phyloP scores from a whole-genome alignment of 2,113 vertebrate species.

The Plotosus lineatus region DNA sequence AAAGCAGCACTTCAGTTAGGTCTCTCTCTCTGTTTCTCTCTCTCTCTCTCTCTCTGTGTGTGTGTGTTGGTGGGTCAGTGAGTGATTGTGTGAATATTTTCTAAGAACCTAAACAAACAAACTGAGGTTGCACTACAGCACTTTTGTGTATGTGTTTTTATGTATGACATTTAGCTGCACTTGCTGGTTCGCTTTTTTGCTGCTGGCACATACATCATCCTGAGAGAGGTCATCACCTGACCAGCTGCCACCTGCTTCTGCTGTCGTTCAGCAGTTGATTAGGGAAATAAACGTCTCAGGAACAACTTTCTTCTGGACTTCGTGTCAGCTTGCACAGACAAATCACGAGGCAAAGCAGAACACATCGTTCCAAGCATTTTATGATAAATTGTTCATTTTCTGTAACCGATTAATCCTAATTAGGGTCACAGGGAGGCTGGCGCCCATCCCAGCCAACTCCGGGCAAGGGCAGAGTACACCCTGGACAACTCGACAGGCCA shows the following conservation, averaged over 20 bases:
- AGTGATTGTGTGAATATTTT: too few relatives aligned
- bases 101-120: too few relatives aligned
- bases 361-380: constrained; percentile 1
- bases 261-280: constrained; percentile 61
- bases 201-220: constrained; percentile 66
- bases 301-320: constrained; percentile 36
- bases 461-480: too few relatives aligned
- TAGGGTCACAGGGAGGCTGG: too few relatives aligned
- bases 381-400: too few relatives aligned
- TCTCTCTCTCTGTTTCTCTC: too few relatives aligned
- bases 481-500: too few relatives aligned
- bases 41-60: too few relatives aligned
- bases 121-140: constrained; percentile 11
- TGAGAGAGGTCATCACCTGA: constrained; percentile 62
- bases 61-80: too few relatives aligned
- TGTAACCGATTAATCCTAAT: neutral
- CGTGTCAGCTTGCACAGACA: constrained; percentile 17
- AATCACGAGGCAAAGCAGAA: constrained; percentile 25
- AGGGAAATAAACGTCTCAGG: constrained; percentile 59
- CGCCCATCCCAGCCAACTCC: too few relatives aligned
- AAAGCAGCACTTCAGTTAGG: too few relatives aligned
- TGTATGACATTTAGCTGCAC: constrained; percentile 50
- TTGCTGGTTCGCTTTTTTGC: constrained; percentile 52
- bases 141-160: constrained; percentile 44
- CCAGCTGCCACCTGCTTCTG: constrained; percentile 60